Evolutionary conservation across 2,797 vertebrate genomes (phyloP).

Genomic region (Oreonectes daqikongensis): DNA sequence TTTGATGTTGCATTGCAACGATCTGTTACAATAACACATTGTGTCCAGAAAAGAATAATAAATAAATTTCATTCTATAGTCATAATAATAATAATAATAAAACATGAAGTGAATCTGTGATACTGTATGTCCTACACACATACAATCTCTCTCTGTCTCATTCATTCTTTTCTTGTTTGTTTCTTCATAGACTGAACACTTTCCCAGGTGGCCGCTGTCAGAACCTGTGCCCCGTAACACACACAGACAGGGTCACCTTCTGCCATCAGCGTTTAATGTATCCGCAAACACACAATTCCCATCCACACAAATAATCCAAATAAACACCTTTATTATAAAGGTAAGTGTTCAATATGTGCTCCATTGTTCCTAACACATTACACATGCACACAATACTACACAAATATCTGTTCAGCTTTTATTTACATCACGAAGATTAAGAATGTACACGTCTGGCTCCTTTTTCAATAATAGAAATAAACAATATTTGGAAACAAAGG

Average conservation of each 20-base stretch:
- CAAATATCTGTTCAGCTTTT: neutral
- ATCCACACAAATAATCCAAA: constrained; percentile 8
- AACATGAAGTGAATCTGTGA: no score
- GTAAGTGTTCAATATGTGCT: neutral
- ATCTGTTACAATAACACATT: no score
- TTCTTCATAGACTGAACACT: constrained; percentile 56
- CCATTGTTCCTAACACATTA: neutral
- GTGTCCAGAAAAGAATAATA: no score
- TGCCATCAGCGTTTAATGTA: constrained; percentile 12
- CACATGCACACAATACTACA: no score
- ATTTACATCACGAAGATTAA: neutral
- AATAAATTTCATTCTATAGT: no score
- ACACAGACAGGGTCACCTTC: constrained; percentile 73
- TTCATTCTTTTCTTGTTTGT: constrained; percentile 42
- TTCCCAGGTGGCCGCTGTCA: constrained; percentile 71
- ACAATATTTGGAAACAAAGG: no score
- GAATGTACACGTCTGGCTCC: no score
- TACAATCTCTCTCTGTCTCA: neutral
- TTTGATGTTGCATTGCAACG: no score
- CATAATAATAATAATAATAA: no score
- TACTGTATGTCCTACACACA: no score
- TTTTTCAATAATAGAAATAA: no score
- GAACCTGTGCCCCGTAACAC: constrained; percentile 67
- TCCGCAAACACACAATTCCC: neutral
- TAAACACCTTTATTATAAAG: neutral